Percentiles rank a stretch among this genome's conserved stretches.
Conservation (phyloP, 2,888 invertebrate species). For the Parnassius smintheus region DNA sequence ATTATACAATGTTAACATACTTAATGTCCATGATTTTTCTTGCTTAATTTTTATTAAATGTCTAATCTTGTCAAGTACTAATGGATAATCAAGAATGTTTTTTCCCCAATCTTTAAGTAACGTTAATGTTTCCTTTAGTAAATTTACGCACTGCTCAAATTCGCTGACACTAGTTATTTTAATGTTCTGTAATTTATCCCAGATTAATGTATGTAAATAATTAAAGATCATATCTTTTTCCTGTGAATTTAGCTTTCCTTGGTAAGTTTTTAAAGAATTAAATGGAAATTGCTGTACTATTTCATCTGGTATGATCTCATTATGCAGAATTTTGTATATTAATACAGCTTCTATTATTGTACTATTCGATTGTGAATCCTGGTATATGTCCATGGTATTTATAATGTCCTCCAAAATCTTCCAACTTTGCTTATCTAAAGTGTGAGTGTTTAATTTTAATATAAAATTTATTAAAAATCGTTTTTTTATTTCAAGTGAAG, state of each 20-base stretch:
- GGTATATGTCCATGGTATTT: constrained; percentile 43
- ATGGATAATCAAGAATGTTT: constrained; percentile 45
- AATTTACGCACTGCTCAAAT: constrained; percentile 28
- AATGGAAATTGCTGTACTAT: constrained; percentile 41
- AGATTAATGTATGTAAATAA: constrained; percentile 39
- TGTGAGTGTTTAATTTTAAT: constrained; percentile 34
- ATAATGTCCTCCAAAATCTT: constrained; percentile 44
- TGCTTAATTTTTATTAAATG: constrained; percentile 44
- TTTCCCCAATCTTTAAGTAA: constrained; percentile 55
- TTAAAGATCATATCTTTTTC: constrained; percentile 46
- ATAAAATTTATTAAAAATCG: constrained; percentile 43
- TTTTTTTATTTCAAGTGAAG: constrained; percentile 33
- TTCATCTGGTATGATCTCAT: constrained; percentile 42
- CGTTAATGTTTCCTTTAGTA: constrained; percentile 36
- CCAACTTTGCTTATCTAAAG: constrained; percentile 49
- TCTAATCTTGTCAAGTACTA: constrained; percentile 48
- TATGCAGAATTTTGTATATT: constrained; percentile 41
- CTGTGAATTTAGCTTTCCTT: constrained; percentile 38
- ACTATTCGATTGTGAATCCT: constrained; percentile 40
- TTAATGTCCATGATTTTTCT: constrained; percentile 42
- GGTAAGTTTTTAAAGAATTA: constrained; percentile 37
- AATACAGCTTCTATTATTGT: constrained; percentile 43
- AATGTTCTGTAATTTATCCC: constrained; percentile 35
- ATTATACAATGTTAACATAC: constrained; percentile 49
- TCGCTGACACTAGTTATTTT: constrained; percentile 35